A percentile compares a stretch with the other conserved stretches of the same genome.
Evolutionary conservation across 2,113 vertebrate species (phyloP).

Genomic region (Oceanodroma tethys): DNA sequence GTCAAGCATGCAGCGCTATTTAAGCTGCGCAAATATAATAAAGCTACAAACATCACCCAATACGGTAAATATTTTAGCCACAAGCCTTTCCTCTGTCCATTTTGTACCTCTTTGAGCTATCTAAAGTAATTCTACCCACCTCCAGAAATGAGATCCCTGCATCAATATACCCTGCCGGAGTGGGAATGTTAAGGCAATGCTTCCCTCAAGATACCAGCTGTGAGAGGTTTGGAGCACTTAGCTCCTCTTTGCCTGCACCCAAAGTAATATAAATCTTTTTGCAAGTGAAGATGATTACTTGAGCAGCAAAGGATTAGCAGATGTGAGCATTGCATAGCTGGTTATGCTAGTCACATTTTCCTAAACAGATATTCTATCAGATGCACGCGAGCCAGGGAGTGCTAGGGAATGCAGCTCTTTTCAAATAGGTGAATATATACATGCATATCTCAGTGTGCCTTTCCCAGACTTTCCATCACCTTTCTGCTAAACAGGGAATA

Average conservation of each 20-base stretch:
- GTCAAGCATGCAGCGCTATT: neutral
- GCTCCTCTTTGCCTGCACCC: neutral
- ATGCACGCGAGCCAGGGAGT: neutral
- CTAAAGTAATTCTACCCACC: neutral
- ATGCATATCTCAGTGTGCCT: neutral
- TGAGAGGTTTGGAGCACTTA: neutral
- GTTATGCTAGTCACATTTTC: slow-evolving; percentile 53
- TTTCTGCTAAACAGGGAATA: neutral
- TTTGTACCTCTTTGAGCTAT: neutral
- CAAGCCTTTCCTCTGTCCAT: neutral
- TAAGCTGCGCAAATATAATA: neutral
- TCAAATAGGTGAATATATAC: neutral
- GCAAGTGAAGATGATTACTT: slow-evolving; percentile 40
- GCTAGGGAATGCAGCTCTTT: neutral
- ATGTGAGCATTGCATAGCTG: slow-evolving; percentile 58
- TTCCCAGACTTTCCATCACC: neutral
- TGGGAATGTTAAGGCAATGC: neutral
- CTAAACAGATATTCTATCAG: slow-evolving; percentile 20
- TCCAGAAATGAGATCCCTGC: neutral
- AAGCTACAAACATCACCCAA: neutral
- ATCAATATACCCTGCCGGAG: neutral
- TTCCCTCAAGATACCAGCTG: neutral
- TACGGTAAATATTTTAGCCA: neutral
- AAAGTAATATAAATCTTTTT: slow-evolving; percentile 29
- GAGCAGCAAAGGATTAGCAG: slow-evolving; percentile 52